A percentile compares a stretch with the other conserved stretches of the same genome.
Conservation (phyloP, 2,797 vertebrate species). For the Pangasius larnaudii region DNA sequence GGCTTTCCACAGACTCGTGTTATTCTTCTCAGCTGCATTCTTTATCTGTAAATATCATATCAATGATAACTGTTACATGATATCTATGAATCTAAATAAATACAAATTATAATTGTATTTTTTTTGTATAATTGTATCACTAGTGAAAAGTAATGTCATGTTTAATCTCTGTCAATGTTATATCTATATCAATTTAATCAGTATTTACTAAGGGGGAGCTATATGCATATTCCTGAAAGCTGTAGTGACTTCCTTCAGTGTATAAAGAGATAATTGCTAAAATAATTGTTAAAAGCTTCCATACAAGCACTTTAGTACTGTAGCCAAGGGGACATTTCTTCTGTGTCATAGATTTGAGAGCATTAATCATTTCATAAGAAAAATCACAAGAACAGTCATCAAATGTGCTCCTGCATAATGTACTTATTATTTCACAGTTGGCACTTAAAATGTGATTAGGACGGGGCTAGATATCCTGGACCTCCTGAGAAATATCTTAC, state of each 20-base stretch:
- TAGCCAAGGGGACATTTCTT: not conserved
- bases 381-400: not conserved
- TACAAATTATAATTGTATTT: not conserved
- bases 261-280: not conserved
- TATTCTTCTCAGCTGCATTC: not conserved
- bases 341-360: not conserved
- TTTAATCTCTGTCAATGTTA: not conserved
- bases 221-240: not conserved
- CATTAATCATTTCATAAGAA: conserved; percentile 11
- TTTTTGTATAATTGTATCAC: not conserved
- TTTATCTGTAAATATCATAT: not conserved
- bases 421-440: not conserved
- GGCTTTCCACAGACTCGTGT: not conserved
- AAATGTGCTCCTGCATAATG: not conserved
- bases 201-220: not conserved
- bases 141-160: not conserved
- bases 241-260: not conserved
- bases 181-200: not conserved
- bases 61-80: not conserved
- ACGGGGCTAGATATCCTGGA: not conserved
- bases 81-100: too few species aligned
- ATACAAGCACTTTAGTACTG: not conserved
- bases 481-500: not conserved
- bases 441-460: not conserved
- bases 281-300: not conserved